These are phyloP conservation scores for Poeciliopsis retropinna DNA, from an alignment of 2,113 vertebrate species.

Conservation along the genomic window DNA sequence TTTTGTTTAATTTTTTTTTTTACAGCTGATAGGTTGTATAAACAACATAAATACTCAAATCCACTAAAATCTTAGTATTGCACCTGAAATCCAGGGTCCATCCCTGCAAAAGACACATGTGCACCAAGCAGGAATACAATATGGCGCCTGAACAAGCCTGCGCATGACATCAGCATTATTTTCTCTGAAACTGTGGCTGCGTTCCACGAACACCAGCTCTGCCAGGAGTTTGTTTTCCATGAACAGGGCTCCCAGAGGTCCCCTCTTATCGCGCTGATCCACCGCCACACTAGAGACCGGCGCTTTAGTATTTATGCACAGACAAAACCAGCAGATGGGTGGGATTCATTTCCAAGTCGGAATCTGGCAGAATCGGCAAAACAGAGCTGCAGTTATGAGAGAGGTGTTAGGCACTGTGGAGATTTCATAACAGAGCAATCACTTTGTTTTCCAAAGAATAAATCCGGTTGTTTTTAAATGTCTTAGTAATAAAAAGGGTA, in stretches of 20 bases:
- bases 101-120: not conserved
- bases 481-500: too few relatives aligned
- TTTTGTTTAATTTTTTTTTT: too few relatives aligned
- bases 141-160: not conserved
- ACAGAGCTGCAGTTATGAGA: not conserved
- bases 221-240: not conserved
- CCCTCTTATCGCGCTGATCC: not conserved
- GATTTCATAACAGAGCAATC: not conserved
- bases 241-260: not conserved
- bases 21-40: too few relatives aligned
- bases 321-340: not conserved
- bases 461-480: too few relatives aligned
- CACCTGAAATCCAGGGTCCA: not conserved
- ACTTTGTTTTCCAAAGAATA: not conserved
- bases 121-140: not conserved
- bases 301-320: constrained; percentile 13
- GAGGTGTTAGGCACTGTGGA: not conserved
- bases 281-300: not conserved
- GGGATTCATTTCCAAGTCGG: constrained; percentile 1
- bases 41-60: too few relatives aligned
- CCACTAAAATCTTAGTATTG: too few relatives aligned
- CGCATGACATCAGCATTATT: not conserved
- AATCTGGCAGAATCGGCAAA: constrained; percentile 16
- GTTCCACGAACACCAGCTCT: not conserved
- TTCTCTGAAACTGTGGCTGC: not conserved